These are phyloP conservation scores for Flabesymbios commensalis DNA, from an alignment of 2,888 invertebrate species.

Conservation along the genomic window DNA sequence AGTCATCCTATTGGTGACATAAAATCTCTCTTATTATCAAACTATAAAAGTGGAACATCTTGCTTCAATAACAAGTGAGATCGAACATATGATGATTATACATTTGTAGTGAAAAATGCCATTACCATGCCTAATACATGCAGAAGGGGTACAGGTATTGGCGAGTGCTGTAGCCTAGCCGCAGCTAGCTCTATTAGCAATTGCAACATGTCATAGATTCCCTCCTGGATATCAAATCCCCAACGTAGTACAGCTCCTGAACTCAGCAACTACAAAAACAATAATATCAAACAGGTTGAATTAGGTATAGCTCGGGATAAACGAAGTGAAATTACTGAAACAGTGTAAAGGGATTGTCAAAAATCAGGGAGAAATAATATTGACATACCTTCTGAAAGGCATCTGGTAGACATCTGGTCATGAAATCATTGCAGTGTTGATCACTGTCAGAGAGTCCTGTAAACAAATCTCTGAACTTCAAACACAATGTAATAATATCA, in stretches of 20 bases:
- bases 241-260: conserved; percentile 63
- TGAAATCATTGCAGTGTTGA: conserved; percentile 62
- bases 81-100: too few relatives aligned
- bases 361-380: conserved; percentile 7
- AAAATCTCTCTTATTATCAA: too few relatives aligned
- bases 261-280: conserved; percentile 55
- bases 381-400: conserved; percentile 64
- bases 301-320: not conserved
- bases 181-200: conserved; percentile 62
- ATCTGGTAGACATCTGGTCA: conserved; percentile 63
- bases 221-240: conserved; percentile 64
- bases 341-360: not conserved
- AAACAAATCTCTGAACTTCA: conserved; percentile 16
- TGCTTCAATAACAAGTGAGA: too few relatives aligned
- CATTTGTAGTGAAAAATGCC: too few relatives aligned
- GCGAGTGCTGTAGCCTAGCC: conserved; percentile 56
- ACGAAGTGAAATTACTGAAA: not conserved
- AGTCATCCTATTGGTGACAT: too few relatives aligned
- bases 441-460: conserved; percentile 61
- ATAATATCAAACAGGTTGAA: not conserved
- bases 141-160: conserved; percentile 59
- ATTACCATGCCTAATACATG: conserved; percentile 58
- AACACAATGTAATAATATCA: not conserved
- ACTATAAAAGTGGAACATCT: too few relatives aligned
- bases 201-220: conserved; percentile 63